phyloP scores from a whole-genome alignment of 2,113 vertebrate genomes.

The Tragulus kanchil region DNA sequence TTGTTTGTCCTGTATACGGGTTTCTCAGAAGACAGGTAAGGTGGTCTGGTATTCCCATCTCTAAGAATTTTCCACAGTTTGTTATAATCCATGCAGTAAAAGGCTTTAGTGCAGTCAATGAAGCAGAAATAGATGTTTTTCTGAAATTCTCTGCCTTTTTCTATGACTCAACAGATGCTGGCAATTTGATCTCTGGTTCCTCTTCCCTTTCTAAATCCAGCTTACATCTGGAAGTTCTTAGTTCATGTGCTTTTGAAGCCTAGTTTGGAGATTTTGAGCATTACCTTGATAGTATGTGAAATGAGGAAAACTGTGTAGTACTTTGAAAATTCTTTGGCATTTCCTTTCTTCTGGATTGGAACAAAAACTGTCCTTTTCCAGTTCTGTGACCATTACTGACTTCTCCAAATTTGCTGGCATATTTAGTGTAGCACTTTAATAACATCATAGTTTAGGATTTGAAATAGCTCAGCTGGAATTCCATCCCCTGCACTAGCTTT shows the following conservation, averaged over 20 bases:
- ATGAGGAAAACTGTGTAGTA: not conserved
- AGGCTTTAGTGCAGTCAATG: not conserved
- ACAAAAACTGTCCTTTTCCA: not conserved
- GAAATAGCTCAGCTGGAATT: not conserved
- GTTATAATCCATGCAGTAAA: not conserved
- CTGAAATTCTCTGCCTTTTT: not conserved
- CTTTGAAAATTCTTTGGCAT: not conserved
- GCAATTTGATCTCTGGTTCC: not conserved
- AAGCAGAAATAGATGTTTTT: not conserved
- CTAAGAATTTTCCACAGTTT: not conserved
- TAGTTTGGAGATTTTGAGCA: not conserved
- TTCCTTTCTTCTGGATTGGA: not conserved
- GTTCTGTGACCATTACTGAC: not conserved
- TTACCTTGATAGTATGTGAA: not conserved
- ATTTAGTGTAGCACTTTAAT: not conserved
- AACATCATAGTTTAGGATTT: not conserved
- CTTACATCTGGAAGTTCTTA: not conserved
- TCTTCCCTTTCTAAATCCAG: not conserved
- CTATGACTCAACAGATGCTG: not conserved
- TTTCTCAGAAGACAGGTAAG: not conserved
- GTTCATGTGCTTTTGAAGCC: not conserved
- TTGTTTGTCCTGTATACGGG: not conserved
- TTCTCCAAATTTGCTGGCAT: not conserved
- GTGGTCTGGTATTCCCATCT: not conserved
- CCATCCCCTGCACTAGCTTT: not conserved